Conservation (phyloP, 2,888 invertebrate genomes). For the Amphimallon solstitiale region DNA sequence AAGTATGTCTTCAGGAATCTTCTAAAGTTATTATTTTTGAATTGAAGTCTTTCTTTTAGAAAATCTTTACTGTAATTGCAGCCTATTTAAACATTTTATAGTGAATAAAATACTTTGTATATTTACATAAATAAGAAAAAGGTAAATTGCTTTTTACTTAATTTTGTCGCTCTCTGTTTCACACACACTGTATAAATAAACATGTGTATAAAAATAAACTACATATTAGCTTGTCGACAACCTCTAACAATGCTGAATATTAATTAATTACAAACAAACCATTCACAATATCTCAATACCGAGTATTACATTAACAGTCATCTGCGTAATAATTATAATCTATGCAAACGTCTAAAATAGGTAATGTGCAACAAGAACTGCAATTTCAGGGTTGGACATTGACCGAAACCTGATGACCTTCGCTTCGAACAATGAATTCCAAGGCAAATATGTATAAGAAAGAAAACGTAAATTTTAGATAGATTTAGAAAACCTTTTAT, state of each 20-base stretch:
- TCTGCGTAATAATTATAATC: conserved; percentile 35
- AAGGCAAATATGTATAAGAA: conserved; percentile 23
- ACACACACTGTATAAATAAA: no score
- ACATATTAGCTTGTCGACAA: conserved; percentile 27
- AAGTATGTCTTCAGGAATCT: no score
- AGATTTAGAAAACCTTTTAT: conserved; percentile 8
- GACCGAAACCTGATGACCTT: conserved; percentile 40
- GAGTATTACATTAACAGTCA: conserved; percentile 2
- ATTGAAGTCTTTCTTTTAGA: no score
- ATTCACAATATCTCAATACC: conserved; percentile 5
- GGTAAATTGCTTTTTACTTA: no score
- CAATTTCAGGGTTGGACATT: conserved; percentile 38
- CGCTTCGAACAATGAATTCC: conserved; percentile 31
- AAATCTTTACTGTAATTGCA: no score
- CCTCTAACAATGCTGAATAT: conserved; percentile 13
- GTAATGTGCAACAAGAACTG: conserved; percentile 27
- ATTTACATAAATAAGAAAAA: no score
- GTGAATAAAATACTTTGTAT: no score
- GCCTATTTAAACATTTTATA: no score
- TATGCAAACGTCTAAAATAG: conserved; percentile 40
- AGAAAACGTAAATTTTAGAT: conserved; percentile 14
- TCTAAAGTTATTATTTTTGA: no score
- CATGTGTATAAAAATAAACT: no score
- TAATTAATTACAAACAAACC: conserved; percentile 10
- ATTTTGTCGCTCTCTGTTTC: no score